Conservation (phyloP, 2,797 vertebrate genomes). For the Gouania willdenowi region DNA sequence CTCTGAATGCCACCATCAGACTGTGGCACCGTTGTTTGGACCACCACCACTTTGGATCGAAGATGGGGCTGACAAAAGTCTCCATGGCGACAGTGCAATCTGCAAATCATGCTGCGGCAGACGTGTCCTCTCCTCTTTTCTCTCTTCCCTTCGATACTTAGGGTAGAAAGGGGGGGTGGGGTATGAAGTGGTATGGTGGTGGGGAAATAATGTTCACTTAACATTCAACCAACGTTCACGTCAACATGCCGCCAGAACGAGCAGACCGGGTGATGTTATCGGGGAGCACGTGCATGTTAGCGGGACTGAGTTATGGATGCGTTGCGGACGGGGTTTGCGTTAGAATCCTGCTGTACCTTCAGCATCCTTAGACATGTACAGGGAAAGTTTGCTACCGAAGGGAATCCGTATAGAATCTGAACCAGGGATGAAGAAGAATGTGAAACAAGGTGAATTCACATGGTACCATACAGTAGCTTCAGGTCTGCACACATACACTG, state of each 20-base stretch:
- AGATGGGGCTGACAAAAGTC: slow-evolving; percentile 77
- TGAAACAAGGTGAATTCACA: slow-evolving; percentile 59
- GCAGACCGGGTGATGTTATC: slow-evolving; percentile 53
- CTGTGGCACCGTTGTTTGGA: slow-evolving; percentile 54
- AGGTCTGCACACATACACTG: background rate
- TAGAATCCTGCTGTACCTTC: slow-evolving; percentile 78
- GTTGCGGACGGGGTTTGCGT: slow-evolving; percentile 38
- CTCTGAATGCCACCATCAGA: slow-evolving; percentile 22
- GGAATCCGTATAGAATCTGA: slow-evolving; percentile 87
- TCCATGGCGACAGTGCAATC: slow-evolving; percentile 77
- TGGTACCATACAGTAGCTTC: slow-evolving; percentile 26
- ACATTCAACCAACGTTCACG: slow-evolving; percentile 68
- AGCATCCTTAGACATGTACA: slow-evolving; percentile 83
- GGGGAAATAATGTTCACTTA: slow-evolving; percentile 66
- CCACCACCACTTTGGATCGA: slow-evolving; percentile 62
- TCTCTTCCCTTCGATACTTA: slow-evolving; percentile 45
- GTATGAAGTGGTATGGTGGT: slow-evolving; percentile 23
- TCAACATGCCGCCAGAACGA: slow-evolving; percentile 68
- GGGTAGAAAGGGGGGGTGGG: slow-evolving; percentile 31
- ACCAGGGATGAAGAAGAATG: slow-evolving; percentile 77
- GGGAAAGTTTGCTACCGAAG: slow-evolving; percentile 84
- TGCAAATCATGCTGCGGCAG: slow-evolving; percentile 77
- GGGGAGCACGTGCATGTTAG: slow-evolving; percentile 57
- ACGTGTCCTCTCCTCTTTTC: slow-evolving; percentile 64
- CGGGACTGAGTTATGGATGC: slow-evolving; percentile 35